These are phyloP conservation scores for Trissoscelio sp. DNA, from an alignment of 2,888 invertebrate species.

Conservation along the genomic window DNA sequence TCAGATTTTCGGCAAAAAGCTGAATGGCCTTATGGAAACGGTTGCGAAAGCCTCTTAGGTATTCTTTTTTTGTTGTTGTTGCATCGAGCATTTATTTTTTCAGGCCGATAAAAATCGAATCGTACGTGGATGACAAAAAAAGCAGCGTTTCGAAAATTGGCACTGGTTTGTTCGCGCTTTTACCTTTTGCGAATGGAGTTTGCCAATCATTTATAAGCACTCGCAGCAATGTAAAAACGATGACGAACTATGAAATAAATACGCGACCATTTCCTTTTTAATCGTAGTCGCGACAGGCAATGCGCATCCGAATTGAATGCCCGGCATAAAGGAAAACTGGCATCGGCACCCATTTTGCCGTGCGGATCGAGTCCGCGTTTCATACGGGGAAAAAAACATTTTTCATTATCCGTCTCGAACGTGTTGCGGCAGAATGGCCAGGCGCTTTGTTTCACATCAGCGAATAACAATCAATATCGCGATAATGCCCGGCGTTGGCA, in stretches of 20 bases:
- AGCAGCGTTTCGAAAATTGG: conserved; percentile 25
- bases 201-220: conserved; percentile 36
- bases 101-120: neutral
- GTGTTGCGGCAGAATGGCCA: conserved; percentile 50
- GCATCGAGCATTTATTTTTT: conserved; percentile 7
- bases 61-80: neutral
- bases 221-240: conserved; percentile 20
- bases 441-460: conserved; percentile 59
- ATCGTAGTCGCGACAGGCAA: conserved; percentile 15
- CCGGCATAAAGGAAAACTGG: conserved; percentile 48
- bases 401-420: conserved; percentile 58
- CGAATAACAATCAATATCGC: conserved; percentile 62
- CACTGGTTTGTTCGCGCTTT: conserved; percentile 16
- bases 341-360: conserved; percentile 46
- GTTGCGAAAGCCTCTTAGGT: neutral
- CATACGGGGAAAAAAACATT: conserved; percentile 38
- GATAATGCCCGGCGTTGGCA: conserved; percentile 51
- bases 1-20: neutral
- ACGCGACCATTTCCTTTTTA: conserved; percentile 31
- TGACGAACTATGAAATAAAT: conserved; percentile 40
- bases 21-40: conserved; percentile 8
- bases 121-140: neutral
- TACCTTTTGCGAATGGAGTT: conserved; percentile 2
- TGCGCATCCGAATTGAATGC: conserved; percentile 35
- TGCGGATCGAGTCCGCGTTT: conserved; percentile 27